Conservation (phyloP, 1,140 invertebrate genomes). For the Lordiphosa stackelbergi region DNA sequence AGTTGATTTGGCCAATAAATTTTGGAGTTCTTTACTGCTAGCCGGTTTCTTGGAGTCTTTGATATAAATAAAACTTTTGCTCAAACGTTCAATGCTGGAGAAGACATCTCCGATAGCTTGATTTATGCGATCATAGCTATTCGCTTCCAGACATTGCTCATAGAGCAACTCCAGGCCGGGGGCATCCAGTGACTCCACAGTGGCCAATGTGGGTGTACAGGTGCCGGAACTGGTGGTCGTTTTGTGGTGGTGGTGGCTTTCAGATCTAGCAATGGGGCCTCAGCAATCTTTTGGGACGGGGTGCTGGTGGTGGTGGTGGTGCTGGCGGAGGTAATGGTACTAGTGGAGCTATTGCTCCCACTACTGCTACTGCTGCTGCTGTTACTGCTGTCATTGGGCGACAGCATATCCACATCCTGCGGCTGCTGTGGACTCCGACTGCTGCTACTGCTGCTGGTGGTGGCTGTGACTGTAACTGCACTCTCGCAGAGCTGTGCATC, state of each 20-base stretch:
- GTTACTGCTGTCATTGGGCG: conserved; percentile 58
- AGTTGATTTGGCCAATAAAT: conserved; percentile 42
- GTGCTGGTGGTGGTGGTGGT: conserved; percentile 60
- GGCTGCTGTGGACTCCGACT: conserved; percentile 13
- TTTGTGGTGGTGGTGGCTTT: not conserved
- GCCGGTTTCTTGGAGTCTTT: conserved; percentile 46
- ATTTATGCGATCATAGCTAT: conserved; percentile 83
- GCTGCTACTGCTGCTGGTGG: conserved; percentile 7
- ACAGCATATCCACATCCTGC: conserved; percentile 66
- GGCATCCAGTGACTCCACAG: conserved; percentile 82
- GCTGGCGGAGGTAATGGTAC: conserved; percentile 52
- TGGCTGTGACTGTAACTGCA: conserved; percentile 4
- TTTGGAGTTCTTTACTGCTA: conserved; percentile 71
- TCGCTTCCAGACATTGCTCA: conserved; percentile 81
- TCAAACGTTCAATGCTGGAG: conserved; percentile 84
- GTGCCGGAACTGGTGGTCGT: conserved; percentile 24
- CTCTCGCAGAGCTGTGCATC: conserved; percentile 89
- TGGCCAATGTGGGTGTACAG: conserved; percentile 43
- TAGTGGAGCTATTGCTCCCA: conserved; percentile 45
- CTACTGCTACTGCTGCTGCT: conserved; percentile 53
- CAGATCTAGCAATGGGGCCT: conserved; percentile 3
- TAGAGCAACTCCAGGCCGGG: conserved; percentile 82
- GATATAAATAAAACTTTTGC: conserved; percentile 78
- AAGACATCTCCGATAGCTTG: conserved; percentile 85
- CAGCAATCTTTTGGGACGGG: conserved; percentile 31